Percentiles rank a stretch among this genome's conserved stretches.
These are phyloP conservation scores for Cataglyphis albicans DNA, from an alignment of 2,888 invertebrate genomes.

Conservation along the genomic window DNA sequence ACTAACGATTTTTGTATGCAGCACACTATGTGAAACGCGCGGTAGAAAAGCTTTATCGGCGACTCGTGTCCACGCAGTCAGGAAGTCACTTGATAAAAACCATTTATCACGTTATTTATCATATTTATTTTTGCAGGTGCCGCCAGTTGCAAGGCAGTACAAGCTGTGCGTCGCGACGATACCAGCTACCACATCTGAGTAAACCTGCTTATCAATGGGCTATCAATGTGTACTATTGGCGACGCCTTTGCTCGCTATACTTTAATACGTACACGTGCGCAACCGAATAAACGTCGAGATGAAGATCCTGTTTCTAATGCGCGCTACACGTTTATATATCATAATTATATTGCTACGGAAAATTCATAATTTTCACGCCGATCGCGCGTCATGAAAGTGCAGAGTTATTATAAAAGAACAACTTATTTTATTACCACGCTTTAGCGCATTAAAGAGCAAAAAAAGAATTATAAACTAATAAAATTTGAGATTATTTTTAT, in stretches of 20 bases:
- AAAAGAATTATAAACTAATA: not conserved
- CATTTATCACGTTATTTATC: constrained; percentile 69
- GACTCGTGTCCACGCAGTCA: constrained; percentile 65
- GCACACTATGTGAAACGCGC: not conserved
- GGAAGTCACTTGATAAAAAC: constrained; percentile 76
- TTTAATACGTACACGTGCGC: not conserved
- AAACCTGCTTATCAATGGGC: constrained; percentile 73
- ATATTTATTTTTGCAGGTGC: constrained; percentile 77
- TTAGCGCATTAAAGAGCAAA: not conserved
- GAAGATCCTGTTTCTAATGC: constrained; percentile 3
- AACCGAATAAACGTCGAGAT: constrained; percentile 13
- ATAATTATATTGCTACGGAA: not conserved
- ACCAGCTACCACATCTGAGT: constrained; percentile 70
- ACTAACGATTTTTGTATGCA: not conserved
- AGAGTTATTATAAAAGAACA: not conserved
- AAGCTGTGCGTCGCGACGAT: constrained; percentile 54
- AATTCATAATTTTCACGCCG: constrained; percentile 4
- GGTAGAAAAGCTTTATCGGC: constrained; percentile 49
- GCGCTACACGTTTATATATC: not conserved
- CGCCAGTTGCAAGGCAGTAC: constrained; percentile 54
- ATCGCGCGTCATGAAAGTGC: not conserved
- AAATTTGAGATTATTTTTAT: constrained; percentile 2
- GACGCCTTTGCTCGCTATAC: constrained; percentile 20
- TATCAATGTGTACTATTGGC: constrained; percentile 67
- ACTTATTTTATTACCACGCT: not conserved